Conservation (phyloP, 2,888 invertebrate genomes). For the Noctua fimbriata region DNA sequence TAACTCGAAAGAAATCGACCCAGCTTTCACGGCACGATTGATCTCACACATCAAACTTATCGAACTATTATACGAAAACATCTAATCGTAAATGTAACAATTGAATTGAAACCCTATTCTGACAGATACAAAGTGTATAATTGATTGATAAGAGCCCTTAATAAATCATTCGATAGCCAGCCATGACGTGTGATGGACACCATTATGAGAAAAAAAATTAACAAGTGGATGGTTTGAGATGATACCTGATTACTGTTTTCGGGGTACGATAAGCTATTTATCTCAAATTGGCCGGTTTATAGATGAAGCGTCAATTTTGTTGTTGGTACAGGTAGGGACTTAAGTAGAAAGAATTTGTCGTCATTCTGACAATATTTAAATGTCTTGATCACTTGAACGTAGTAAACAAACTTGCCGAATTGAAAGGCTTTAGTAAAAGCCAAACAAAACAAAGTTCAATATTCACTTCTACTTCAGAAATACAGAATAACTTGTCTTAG, state of each 20-base stretch:
- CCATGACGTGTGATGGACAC: constrained; percentile 83
- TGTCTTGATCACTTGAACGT: background rate
- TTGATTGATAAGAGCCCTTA: constrained; percentile 70
- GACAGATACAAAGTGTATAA: constrained; percentile 69
- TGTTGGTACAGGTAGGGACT: constrained; percentile 55
- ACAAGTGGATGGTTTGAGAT: constrained; percentile 78
- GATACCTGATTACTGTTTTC: constrained; percentile 80
- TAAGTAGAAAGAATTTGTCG: background rate
- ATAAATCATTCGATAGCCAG: constrained; percentile 84
- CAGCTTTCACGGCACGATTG: constrained; percentile 78
- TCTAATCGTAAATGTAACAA: constrained; percentile 62
- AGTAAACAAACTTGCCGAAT: background rate
- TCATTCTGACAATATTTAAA: background rate
- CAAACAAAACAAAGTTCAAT: background rate
- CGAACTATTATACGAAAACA: constrained; percentile 74
- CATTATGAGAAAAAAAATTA: constrained; percentile 73
- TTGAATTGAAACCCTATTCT: constrained; percentile 71
- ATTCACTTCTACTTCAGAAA: background rate
- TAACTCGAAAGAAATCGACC: constrained; percentile 67
- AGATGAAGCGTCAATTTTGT: constrained; percentile 72
- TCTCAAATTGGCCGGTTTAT: constrained; percentile 82
- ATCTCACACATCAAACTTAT: constrained; percentile 79
- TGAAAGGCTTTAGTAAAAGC: background rate
- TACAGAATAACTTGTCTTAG: background rate
- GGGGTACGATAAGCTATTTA: constrained; percentile 80